These are phyloP conservation scores for Lota lota DNA, from an alignment of 2,113 vertebrate genomes.

Conservation along the genomic window DNA sequence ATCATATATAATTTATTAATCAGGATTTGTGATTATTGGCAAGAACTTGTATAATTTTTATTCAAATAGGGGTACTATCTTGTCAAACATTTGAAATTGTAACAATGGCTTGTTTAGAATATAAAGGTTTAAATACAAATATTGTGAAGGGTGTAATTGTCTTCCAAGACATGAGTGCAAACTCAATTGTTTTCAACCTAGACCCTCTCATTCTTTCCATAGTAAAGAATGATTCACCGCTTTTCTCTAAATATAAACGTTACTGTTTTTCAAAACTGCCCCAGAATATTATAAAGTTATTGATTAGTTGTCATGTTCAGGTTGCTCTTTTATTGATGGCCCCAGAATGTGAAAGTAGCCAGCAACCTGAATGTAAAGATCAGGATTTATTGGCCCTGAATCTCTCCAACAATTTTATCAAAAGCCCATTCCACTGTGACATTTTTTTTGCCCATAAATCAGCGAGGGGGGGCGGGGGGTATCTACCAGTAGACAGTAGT, in stretches of 20 bases:
- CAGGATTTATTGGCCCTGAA: constrained; percentile 97
- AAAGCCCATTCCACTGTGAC: constrained; percentile 99
- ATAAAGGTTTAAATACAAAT: too few species aligned
- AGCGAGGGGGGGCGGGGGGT: constrained; percentile 79
- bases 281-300: constrained; percentile 85
- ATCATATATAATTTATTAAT: too few species aligned
- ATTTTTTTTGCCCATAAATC: constrained; percentile 99
- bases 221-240: too few species aligned
- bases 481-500: constrained; percentile 97
- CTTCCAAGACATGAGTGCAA: too few species aligned
- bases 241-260: constrained; percentile 72
- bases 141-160: too few species aligned
- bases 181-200: constrained; percentile 45
- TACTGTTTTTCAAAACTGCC: constrained; percentile 80
- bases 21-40: too few species aligned
- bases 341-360: constrained; percentile 94
- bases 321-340: constrained; percentile 91
- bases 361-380: constrained; percentile 93
- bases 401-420: constrained; percentile 99
- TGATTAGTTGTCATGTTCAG: constrained; percentile 89
- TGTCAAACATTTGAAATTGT: too few species aligned
- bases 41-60: too few species aligned
- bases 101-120: too few species aligned
- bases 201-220: constrained; percentile 22
- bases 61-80: too few species aligned